Evolutionary conservation across 1,140 invertebrate species (phyloP), one percentile per base, ranked within the genome.

Genomic region (Drepana arcuata): DNA sequence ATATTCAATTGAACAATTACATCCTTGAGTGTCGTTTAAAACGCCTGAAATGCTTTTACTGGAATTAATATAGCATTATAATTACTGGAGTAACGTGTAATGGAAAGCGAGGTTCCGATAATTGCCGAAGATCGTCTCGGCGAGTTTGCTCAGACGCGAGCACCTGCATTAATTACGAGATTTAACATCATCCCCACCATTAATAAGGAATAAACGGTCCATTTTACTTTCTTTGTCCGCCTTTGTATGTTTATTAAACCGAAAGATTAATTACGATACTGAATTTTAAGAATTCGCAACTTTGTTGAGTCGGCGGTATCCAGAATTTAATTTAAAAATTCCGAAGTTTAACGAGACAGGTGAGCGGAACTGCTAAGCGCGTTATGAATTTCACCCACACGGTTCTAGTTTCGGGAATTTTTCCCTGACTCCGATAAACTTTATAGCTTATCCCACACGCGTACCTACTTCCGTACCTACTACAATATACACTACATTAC

Each of bases 311-410:
- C 59, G 55, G 44, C 60, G 63, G 59, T 60, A 65, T 68, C 64
- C 61, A 67, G 72, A 80, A 78, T 80, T 80, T 80, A 75, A 78
- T 75, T 80, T 80, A 73, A 78, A 80, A 80, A 78, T 80, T 80
- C 75, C 72, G 46, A 75, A 78, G 71, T 74, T 63, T 65, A 67
- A 75, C 71, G 69, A 75, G 73, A 75, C 75, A 80, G 75, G 75
- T 80, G 71, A 74, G 62, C 52, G 41, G 51, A 74, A 75, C 66
- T 74, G 69, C 58, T 75, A 67, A 74, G 67, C 71, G 59, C 63
- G 71, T 80, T 80, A 80, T 80, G 75, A 80, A 80, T 75, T 78
- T 75, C 52, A 43, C 62, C 46, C 49, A 55, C 46, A 56, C 46
- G 47, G 41, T 25, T 41, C 51, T 77, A 80, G 75, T 80, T 80